Conservation (phyloP, 2,113 vertebrate species). For the Oreochromis aureus region DNA sequence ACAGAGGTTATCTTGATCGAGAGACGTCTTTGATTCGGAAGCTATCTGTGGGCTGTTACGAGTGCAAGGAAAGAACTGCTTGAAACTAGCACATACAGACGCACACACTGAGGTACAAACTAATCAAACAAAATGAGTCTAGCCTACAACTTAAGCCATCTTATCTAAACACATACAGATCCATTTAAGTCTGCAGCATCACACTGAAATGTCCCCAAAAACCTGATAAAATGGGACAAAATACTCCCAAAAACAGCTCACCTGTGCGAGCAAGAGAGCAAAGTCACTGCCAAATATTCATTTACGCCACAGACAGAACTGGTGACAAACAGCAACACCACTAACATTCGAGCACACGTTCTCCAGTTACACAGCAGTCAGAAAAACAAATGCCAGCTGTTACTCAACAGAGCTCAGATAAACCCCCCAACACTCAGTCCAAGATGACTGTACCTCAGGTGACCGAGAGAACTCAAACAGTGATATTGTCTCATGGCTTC, state of each 20-base stretch:
- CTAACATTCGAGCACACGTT: not conserved
- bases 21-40: not conserved
- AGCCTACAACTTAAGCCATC: not conserved
- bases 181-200: not conserved
- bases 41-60: not conserved
- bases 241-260: not conserved
- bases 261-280: fast-evolving
- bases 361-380: not conserved
- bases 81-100: not conserved
- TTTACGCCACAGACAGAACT: not conserved
- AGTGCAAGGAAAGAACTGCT: not conserved
- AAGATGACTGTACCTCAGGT: not conserved
- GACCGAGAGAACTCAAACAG: not conserved
- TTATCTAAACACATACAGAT: not conserved
- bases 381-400: not conserved
- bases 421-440: not conserved
- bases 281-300: not conserved
- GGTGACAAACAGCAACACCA: not conserved
- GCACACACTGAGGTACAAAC: not conserved
- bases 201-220: not conserved
- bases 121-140: not conserved
- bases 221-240: not conserved
- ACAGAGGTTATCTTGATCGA: not conserved
- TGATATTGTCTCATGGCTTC: not conserved
- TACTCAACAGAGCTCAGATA: not conserved